Evolutionary conservation across 2,888 invertebrate genomes (phyloP).

Genomic region (Tortricodes alternella): DNA sequence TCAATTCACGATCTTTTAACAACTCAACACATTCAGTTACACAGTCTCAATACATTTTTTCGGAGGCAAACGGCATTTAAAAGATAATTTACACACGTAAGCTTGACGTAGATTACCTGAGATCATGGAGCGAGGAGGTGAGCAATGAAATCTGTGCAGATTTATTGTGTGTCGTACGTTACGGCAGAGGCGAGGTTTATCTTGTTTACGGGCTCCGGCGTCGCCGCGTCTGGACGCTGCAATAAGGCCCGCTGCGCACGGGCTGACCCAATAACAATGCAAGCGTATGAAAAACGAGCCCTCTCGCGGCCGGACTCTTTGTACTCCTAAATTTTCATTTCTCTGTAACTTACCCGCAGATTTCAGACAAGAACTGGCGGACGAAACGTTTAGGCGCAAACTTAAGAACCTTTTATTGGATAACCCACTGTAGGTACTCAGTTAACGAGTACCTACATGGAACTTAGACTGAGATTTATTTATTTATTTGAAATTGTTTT

Average conservation of each 20-base stretch:
- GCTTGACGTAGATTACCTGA: constrained; percentile 48
- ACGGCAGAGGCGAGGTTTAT: constrained; percentile 51
- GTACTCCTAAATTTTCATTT: constrained; percentile 10
- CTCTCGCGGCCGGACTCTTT: constrained; percentile 19
- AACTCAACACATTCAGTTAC: background rate
- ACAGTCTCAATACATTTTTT: background rate
- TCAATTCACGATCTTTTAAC: background rate
- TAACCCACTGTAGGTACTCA: too few relatives aligned
- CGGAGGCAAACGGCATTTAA: constrained; percentile 35
- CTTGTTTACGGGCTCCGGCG: constrained; percentile 65
- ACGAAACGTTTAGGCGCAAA: too few relatives aligned
- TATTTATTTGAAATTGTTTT: too few relatives aligned
- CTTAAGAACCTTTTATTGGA: too few relatives aligned
- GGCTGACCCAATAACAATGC: constrained; percentile 31
- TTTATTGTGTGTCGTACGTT: constrained; percentile 60
- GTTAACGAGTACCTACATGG: too few relatives aligned
- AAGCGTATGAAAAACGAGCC: constrained; percentile 4
- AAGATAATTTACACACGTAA: constrained; percentile 41
- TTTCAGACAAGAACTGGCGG: too few relatives aligned
- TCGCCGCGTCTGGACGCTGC: constrained; percentile 48
- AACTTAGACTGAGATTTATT: too few relatives aligned
- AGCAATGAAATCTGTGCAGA: constrained; percentile 62
- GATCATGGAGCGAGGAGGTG: constrained; percentile 49
- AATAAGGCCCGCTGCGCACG: constrained; percentile 39
- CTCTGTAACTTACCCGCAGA: too few relatives aligned